Conservation (phyloP, 2,113 vertebrate species). For the Thermophis baileyi region DNA sequence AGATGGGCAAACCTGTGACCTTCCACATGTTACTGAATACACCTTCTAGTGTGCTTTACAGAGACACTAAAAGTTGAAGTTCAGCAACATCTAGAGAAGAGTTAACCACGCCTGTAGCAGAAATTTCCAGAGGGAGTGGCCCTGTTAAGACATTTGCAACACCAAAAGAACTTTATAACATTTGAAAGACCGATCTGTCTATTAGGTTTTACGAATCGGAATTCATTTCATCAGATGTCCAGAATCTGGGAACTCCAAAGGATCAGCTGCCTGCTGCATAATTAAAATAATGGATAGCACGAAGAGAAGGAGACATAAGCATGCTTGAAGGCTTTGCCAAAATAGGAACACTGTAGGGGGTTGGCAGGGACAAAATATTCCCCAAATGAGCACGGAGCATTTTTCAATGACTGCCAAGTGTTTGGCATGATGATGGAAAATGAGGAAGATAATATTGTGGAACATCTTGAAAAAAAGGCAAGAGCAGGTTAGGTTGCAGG, state of each 20-base stretch:
- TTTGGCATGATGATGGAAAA: neutral
- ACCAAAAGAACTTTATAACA: neutral
- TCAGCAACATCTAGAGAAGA: neutral
- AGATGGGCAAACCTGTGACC: neutral
- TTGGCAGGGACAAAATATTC: neutral
- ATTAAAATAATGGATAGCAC: neutral
- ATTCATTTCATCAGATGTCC: neutral
- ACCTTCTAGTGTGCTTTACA: neutral
- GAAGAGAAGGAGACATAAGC: neutral
- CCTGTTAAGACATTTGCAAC: neutral
- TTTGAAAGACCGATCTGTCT: neutral
- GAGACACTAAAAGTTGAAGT: neutral
- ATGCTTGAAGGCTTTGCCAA: neutral
- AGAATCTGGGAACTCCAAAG: neutral
- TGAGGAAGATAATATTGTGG: neutral
- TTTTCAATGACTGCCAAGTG: neutral
- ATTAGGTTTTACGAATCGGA: neutral
- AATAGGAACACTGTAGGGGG: neutral
- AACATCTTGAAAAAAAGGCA: neutral
- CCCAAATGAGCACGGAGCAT: neutral
- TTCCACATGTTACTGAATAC: neutral
- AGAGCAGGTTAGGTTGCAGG: neutral
- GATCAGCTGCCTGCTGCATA: neutral
- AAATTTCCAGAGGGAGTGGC: neutral
- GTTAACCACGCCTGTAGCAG: neutral